These are phyloP conservation scores for Heliconius eleuchia DNA, from an alignment of 1,140 invertebrate species.

Conservation along the genomic window DNA sequence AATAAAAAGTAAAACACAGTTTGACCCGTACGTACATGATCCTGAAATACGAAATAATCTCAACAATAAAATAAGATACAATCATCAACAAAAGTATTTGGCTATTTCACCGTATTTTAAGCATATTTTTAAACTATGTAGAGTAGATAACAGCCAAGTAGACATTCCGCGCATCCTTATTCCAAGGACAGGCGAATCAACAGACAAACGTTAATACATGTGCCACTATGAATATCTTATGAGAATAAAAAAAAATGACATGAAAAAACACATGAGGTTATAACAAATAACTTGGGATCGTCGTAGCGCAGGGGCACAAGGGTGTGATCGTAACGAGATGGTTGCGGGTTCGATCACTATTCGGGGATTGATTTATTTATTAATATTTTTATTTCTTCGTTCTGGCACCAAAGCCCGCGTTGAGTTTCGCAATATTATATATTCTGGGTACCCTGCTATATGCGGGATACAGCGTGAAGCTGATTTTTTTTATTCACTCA, in stretches of 20 bases:
- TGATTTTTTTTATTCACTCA: not conserved
- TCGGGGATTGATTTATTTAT: too few species aligned
- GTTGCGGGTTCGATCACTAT: too few species aligned
- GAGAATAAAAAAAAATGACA: conserved; percentile 46
- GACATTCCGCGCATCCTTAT: conserved; percentile 63
- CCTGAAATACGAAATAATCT: not conserved
- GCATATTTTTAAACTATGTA: conserved; percentile 12
- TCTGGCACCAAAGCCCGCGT: too few species aligned
- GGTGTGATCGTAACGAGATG: too few species aligned
- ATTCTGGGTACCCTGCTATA: too few species aligned
- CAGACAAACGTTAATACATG: conserved; percentile 72
- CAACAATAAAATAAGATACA: conserved; percentile 1
- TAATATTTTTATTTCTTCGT: too few species aligned
- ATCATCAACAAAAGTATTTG: conserved; percentile 5
- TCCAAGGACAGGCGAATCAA: conserved; percentile 69
- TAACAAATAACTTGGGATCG: not conserved
- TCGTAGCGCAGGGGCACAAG: too few species aligned
- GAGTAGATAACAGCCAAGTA: conserved; percentile 17
- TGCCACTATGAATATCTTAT: conserved; percentile 69
- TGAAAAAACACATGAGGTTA: not conserved
- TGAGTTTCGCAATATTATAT: too few species aligned
- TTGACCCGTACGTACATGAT: not conserved
- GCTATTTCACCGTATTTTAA: not conserved
- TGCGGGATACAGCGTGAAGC: too few species aligned
- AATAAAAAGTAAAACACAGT: too few species aligned